phyloP scores from a whole-genome alignment of 2,888 invertebrate genomes.

The Sthenelais limicola region DNA sequence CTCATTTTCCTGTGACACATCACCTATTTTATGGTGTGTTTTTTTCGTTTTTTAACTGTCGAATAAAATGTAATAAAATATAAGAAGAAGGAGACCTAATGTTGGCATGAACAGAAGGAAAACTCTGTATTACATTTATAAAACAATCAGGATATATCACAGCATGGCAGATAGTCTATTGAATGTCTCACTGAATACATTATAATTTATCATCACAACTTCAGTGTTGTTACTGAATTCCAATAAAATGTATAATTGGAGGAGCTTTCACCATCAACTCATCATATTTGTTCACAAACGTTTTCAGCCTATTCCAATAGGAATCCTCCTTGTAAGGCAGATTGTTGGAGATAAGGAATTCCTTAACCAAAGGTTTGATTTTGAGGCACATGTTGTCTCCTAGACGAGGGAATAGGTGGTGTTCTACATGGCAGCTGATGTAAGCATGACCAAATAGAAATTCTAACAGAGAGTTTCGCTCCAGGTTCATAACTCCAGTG shows the following conservation, averaged over 20 bases:
- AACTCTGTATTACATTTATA: too few relatives aligned
- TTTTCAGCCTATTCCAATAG: slow-evolving; percentile 59
- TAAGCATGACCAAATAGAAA: slow-evolving; percentile 64
- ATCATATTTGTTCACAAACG: slow-evolving; percentile 62
- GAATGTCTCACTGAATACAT: too few relatives aligned
- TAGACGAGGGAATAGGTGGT: slow-evolving; percentile 68
- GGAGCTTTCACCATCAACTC: slow-evolving; percentile 69
- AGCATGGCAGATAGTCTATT: too few relatives aligned
- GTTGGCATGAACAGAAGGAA: too few relatives aligned
- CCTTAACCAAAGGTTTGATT: slow-evolving; percentile 65
- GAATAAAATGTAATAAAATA: too few relatives aligned
- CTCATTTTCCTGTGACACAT: too few relatives aligned
- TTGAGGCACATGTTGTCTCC: slow-evolving; percentile 70
- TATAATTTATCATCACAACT: too few relatives aligned
- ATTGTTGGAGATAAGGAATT: slow-evolving; percentile 59
- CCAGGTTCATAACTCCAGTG: slow-evolving; percentile 65
- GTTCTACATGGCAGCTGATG: slow-evolving; percentile 69
- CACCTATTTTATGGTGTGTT: too few relatives aligned
- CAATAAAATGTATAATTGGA: slow-evolving; percentile 70
- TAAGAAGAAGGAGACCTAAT: too few relatives aligned
- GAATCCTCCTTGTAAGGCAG: slow-evolving; percentile 66
- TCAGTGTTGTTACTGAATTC: slow-evolving; percentile 63
- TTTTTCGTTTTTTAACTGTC: too few relatives aligned
- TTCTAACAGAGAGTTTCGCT: slow-evolving; percentile 60
- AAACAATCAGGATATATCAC: too few relatives aligned